phyloP scores from a whole-genome alignment of 1,140 invertebrate species.

The Temnothorax nylanderi region DNA sequence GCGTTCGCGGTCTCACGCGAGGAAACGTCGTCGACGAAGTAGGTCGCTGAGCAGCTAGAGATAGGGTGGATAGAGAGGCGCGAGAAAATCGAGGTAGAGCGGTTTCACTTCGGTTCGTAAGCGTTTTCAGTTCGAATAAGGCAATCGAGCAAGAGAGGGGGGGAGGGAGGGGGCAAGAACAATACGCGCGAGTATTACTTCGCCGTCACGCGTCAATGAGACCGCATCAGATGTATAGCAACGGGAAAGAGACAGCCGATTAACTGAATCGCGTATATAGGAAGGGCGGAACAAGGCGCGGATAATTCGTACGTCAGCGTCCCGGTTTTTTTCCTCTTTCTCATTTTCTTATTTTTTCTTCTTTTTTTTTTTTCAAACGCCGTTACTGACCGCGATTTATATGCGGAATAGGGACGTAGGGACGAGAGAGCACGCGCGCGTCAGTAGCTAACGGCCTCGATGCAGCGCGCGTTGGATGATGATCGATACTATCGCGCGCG shows the following conservation, averaged over 20 bases:
- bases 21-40: conserved; percentile 33
- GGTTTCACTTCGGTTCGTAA: conserved; percentile 12
- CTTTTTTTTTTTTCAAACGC: neutral
- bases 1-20: conserved; percentile 53
- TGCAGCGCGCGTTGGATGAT: conserved; percentile 53
- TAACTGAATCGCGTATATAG: conserved; percentile 9
- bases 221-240: conserved; percentile 20
- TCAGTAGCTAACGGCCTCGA: conserved; percentile 43
- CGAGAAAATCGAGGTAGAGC: conserved; percentile 1
- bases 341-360: neutral
- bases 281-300: neutral
- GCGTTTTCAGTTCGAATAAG: neutral
- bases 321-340: neutral
- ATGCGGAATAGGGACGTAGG: neutral
- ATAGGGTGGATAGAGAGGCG: neutral
- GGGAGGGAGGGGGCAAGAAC: neutral
- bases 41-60: conserved; percentile 35
- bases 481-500: conserved; percentile 61
- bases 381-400: conserved; percentile 34
- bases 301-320: conserved; percentile 3
- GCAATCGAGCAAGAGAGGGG: neutral
- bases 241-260: neutral
- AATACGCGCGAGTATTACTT: conserved; percentile 7
- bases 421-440: conserved; percentile 13
- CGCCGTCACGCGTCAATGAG: conserved; percentile 15